Evolutionary conservation across 2,113 vertebrate genomes (phyloP).

Genomic region (Ceuthmochares aereus): DNA sequence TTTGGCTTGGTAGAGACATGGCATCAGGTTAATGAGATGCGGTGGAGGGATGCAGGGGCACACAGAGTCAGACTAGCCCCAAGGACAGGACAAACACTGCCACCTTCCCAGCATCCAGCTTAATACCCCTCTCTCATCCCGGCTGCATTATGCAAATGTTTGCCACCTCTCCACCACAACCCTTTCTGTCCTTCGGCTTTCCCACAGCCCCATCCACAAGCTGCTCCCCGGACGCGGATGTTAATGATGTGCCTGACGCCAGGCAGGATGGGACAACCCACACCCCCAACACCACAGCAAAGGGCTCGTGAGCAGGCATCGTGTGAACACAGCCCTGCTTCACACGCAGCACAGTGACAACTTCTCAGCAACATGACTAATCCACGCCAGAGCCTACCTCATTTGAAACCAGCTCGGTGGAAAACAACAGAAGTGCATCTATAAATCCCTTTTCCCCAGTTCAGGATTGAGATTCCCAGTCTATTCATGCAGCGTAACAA

Average conservation of each 20-base stretch:
- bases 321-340: neutral
- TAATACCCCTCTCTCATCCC: fast-evolving
- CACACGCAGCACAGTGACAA: neutral
- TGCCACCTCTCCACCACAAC: neutral
- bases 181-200: neutral
- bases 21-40: neutral
- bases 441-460: neutral
- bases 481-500: neutral
- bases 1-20: neutral
- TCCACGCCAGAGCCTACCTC: neutral
- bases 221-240: fast-evolving
- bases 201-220: neutral
- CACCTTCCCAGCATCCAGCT: fast-evolving
- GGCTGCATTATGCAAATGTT: fast-evolving
- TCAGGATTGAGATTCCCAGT: neutral
- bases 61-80: fast-evolving
- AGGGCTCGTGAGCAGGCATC: neutral
- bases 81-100: fast-evolving
- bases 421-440: neutral
- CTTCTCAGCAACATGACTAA: neutral
- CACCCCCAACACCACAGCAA: fast-evolving
- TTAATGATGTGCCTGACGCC: neutral
- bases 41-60: neutral
- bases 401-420: neutral
- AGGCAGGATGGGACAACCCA: neutral